A percentile compares a stretch with the other conserved stretches of the same genome.
phyloP scores from a whole-genome alignment of 2,113 vertebrate genomes.

The Pungitius pungitius region DNA sequence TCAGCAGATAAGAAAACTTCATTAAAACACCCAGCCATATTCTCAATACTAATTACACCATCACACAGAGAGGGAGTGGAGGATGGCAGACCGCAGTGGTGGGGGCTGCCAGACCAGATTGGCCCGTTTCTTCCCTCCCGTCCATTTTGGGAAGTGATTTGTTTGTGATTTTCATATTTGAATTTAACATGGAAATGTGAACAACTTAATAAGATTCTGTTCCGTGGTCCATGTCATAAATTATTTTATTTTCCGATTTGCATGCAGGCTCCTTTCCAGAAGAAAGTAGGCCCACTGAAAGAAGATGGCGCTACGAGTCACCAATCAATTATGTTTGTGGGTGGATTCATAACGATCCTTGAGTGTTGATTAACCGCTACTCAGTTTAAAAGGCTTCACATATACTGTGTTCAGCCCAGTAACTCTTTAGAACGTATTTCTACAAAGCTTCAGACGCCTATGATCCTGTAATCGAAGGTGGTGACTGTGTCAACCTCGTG shows the following conservation, averaged over 20 bases:
- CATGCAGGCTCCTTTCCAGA: constrained; percentile 41
- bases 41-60: constrained; percentile 49
- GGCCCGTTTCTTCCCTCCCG: background rate
- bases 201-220: constrained; percentile 56
- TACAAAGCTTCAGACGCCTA: constrained; percentile 29
- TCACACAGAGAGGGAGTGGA: constrained; percentile 16
- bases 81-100: background rate
- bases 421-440: background rate
- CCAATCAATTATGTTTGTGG: constrained; percentile 17
- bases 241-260: constrained; percentile 45
- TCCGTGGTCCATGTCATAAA: constrained; percentile 61
- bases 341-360: constrained; percentile 36
- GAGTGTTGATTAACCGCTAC: constrained; percentile 58
- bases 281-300: constrained; percentile 23
- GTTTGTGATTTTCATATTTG: constrained; percentile 58
- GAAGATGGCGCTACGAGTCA: constrained; percentile 15
- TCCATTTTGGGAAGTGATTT: constrained; percentile 36
- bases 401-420: constrained; percentile 29
- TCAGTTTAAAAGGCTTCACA: constrained; percentile 47
- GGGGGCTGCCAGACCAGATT: constrained; percentile 1
- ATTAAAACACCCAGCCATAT: constrained; percentile 46
- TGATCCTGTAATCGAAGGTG: constrained; percentile 57
- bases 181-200: constrained; percentile 62
- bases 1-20: constrained; percentile 61
- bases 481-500: constrained; percentile 53